A percentile compares a stretch with the other conserved stretches of the same genome.
Conservation (phyloP, 2,888 invertebrate species). For the Macrophya annulata region DNA sequence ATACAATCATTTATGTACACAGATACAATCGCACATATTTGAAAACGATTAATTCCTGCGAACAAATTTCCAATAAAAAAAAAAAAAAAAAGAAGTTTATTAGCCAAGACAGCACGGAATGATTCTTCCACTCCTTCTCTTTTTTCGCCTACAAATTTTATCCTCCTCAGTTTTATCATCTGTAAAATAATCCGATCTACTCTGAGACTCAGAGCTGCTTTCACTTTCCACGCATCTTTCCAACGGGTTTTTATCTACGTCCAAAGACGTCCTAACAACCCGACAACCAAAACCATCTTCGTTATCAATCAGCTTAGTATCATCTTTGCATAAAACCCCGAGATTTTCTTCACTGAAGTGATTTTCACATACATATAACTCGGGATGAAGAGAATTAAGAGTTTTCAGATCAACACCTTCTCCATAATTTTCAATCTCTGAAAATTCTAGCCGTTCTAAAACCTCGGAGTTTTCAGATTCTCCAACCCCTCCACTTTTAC, state of each 20-base stretch:
- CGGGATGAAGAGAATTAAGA: not conserved
- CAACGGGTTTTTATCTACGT: not conserved
- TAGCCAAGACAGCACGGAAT: slow-evolving; percentile 41
- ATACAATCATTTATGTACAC: not conserved
- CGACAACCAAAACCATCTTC: not conserved
- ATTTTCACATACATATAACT: slow-evolving; percentile 16
- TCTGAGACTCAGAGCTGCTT: not conserved
- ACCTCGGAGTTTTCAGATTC: not conserved
- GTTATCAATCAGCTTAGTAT: not conserved
- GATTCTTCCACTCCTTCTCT: not conserved
- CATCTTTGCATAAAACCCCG: not conserved
- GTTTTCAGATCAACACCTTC: not conserved
- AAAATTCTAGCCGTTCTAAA: not conserved
- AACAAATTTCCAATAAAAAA: not conserved
- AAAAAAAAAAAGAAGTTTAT: not conserved
- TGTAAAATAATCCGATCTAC: not conserved
- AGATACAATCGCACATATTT: not conserved
- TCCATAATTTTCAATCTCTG: not conserved
- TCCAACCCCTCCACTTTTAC: slow-evolving; percentile 35
- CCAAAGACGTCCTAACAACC: not conserved
- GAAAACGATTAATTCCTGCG: not conserved
- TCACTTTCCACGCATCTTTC: not conserved
- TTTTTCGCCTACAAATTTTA: not conserved
- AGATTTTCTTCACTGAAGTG: not conserved
- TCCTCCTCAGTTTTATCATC: not conserved